Evolutionary conservation across 2,797 vertebrate species (phyloP), one percentile per base, ranked within the genome.

Genomic region (Aselliscus stoliczkanus): DNA sequence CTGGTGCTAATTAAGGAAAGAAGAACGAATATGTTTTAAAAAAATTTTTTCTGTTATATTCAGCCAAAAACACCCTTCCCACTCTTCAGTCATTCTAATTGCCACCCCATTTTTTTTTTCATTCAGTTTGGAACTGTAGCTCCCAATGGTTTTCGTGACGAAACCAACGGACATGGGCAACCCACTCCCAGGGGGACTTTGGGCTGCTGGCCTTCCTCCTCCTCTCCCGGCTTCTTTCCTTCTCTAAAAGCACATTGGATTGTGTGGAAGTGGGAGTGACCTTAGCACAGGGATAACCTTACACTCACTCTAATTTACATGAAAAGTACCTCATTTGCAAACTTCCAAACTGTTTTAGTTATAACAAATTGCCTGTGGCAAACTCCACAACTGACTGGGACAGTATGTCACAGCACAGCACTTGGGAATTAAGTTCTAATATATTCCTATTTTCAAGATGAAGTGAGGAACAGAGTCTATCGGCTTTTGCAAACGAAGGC

Each of bases 291-390:
- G 6, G 27, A 29, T 79, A 76, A 77, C 23, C 58, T 73, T 44
- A 56, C 2, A 4, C 52, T 60, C 4, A 25, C 69, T 92, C 29
- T 44, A 67, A 15, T 64, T 65, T 83, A 39, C 42, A 20, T 67
- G 42, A 54, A 87, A 93, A 96, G 31, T 14, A 20, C n/a, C 65
- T 11, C 64, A 29, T 75, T 77, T 73, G 50, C 73, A 92, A 94
- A 79, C 77, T 77, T 75, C 31, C 29, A 25, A 82, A 90, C 73
- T 64, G 80, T 56, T 62, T 83, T 60, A 56, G 60, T 37, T 76
- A 5, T 31, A 89, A 69, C 47, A 96, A 80, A 89, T 80, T 64
- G 56, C 67, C 93, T 88, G 47, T 86, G 82, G 79, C 81, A 92
- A 93, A 73, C 39, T 80, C 50, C 73, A 42, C 81, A 23, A 31